These are phyloP conservation scores for Melanotaenia maccullochi DNA, from an alignment of 2,797 vertebrate species.

Conservation along the genomic window DNA sequence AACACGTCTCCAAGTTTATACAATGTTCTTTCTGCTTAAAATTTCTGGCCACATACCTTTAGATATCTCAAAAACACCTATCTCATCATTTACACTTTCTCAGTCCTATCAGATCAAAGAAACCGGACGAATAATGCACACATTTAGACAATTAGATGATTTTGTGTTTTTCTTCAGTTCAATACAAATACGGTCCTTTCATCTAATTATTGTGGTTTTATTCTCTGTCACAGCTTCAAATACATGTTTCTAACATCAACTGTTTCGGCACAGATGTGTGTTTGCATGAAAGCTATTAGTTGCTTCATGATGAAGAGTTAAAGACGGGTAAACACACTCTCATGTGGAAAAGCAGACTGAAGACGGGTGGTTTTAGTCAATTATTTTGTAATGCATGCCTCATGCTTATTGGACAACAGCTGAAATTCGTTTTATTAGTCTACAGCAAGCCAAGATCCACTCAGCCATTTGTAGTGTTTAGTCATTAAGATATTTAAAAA, in stretches of 20 bases:
- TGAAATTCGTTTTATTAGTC: conserved; percentile 3
- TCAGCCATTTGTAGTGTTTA: conserved; percentile 5
- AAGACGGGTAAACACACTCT: neutral
- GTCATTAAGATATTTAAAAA: neutral
- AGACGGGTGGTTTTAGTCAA: conserved; percentile 15
- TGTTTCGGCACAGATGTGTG: conserved; percentile 52
- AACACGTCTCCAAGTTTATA: conserved; percentile 15
- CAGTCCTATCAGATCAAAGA: conserved; percentile 8
- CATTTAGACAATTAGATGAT: conserved; percentile 31
- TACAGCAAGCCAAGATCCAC: neutral
- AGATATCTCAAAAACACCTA: conserved; percentile 1
- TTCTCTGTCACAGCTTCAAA: conserved; percentile 37
- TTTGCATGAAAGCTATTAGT: conserved; percentile 11
- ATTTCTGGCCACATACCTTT: neutral
- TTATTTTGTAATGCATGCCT: neutral
- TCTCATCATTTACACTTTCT: conserved; percentile 17
- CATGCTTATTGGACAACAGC: conserved; percentile 3
- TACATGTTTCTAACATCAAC: conserved; percentile 34
- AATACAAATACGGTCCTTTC: conserved; percentile 20
- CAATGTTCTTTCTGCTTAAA: conserved; percentile 26
- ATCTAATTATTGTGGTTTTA: conserved; percentile 27
- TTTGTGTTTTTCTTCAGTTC: conserved; percentile 28
- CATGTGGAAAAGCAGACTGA: conserved; percentile 9
- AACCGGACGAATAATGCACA: conserved; percentile 1
- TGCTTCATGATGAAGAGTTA: conserved; percentile 15